Conservation (phyloP, 2,113 vertebrate genomes). For the Larimichthys crocea region DNA sequence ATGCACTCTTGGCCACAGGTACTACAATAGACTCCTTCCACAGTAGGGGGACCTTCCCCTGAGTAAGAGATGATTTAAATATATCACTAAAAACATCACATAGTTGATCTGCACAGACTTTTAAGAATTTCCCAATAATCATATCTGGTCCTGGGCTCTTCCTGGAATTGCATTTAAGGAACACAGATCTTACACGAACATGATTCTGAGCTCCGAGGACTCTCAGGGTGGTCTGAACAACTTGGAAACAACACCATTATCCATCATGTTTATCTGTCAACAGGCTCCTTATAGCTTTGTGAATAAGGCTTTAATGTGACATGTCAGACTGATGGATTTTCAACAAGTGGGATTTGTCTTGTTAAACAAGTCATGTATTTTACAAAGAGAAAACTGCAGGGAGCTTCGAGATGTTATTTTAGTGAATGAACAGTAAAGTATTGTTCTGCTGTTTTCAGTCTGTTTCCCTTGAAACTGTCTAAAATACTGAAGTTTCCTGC, state of each 20-base stretch:
- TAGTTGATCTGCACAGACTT: no score
- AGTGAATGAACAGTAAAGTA: background rate
- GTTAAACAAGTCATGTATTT: slow-evolving; percentile 28
- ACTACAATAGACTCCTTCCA: no score
- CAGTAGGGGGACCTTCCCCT: no score
- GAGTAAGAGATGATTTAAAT: no score
- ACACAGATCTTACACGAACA: no score
- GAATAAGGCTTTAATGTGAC: background rate
- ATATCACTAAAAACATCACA: no score
- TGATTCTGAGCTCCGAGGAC: background rate
- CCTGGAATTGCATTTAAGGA: no score
- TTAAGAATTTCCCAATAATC: no score
- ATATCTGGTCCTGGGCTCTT: no score
- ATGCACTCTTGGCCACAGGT: no score
- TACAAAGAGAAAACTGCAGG: background rate
- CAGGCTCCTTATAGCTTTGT: background rate
- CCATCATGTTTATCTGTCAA: slow-evolving; percentile 8
- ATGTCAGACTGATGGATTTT: slow-evolving; percentile 28
- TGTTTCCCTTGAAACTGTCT: slow-evolving; percentile 20
- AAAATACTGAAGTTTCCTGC: slow-evolving; percentile 6
- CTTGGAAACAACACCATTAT: background rate
- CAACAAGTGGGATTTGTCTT: slow-evolving; percentile 5
- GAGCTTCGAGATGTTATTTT: background rate
- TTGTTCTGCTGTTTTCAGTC: slow-evolving; percentile 4
- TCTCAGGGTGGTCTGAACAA: background rate